These are phyloP conservation scores for Harpalus rubripes DNA, from an alignment of 2,888 invertebrate species.

Conservation along the genomic window DNA sequence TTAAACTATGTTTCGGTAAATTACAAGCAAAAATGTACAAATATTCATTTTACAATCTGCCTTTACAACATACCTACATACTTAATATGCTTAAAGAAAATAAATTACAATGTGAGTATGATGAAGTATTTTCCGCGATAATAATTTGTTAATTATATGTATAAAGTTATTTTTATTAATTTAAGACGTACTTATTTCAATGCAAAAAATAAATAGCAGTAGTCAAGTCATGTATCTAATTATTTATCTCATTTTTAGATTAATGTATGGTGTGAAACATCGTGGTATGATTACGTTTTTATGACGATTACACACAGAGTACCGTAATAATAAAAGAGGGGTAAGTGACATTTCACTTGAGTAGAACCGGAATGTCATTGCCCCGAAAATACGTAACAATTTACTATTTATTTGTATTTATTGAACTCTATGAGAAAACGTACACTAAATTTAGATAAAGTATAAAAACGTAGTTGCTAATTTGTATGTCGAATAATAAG, in stretches of 20 bases:
- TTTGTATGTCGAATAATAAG: too few relatives aligned
- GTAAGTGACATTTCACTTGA: slow-evolving; percentile 37
- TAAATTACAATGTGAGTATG: too few relatives aligned
- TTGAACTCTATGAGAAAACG: not conserved
- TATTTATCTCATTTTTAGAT: slow-evolving; percentile 17
- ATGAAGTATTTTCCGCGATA: too few relatives aligned
- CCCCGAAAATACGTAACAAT: not conserved
- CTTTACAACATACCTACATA: too few relatives aligned
- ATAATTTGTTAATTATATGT: too few relatives aligned
- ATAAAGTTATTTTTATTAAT: too few relatives aligned
- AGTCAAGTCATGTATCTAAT: not conserved
- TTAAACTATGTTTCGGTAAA: too few relatives aligned
- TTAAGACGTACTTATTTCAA: too few relatives aligned
- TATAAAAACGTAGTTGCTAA: too few relatives aligned
- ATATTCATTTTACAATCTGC: too few relatives aligned
- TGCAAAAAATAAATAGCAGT: not conserved
- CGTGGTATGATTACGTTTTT: slow-evolving; percentile 30
- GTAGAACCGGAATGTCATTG: slow-evolving; percentile 26
- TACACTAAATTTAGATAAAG: not conserved
- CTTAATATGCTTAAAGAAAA: too few relatives aligned
- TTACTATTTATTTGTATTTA: not conserved
- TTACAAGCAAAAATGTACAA: too few relatives aligned
- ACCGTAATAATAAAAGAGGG: slow-evolving; percentile 31
- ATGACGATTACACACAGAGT: not conserved
- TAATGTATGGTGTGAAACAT: slow-evolving; percentile 8